Percentiles rank a stretch among this genome's conserved stretches.
These are phyloP conservation scores for Elmis aenea DNA, from an alignment of 2,888 invertebrate species.

Conservation along the genomic window DNA sequence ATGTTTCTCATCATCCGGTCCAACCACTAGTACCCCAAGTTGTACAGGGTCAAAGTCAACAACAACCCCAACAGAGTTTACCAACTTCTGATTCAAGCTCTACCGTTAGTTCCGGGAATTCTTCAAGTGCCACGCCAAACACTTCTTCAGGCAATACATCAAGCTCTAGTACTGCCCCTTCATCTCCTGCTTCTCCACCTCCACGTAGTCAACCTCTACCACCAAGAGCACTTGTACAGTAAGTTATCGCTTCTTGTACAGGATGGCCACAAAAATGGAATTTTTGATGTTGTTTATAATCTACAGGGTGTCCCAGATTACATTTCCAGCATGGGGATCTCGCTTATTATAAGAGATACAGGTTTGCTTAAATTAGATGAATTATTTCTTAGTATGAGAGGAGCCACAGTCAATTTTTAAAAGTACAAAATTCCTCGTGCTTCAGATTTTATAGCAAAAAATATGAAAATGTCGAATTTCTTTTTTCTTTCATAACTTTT, in stretches of 20 bases:
- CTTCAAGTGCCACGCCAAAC: constrained; percentile 64
- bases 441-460: too few relatives aligned
- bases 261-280: background rate
- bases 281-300: background rate
- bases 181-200: constrained; percentile 64
- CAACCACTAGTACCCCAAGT: constrained; percentile 35
- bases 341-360: too few relatives aligned
- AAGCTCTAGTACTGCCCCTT: constrained; percentile 67
- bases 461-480: too few relatives aligned
- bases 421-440: too few relatives aligned
- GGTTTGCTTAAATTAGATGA: too few relatives aligned
- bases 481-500: too few relatives aligned
- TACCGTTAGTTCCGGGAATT: constrained; percentile 65
- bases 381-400: too few relatives aligned
- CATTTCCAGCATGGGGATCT: too few relatives aligned
- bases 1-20: constrained; percentile 43
- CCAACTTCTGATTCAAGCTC: constrained; percentile 66
- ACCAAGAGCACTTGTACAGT: constrained; percentile 23
- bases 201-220: constrained; percentile 34
- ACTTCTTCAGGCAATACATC: constrained; percentile 59
- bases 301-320: too few relatives aligned
- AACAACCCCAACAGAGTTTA: constrained; percentile 37
- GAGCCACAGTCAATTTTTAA: too few relatives aligned
- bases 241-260: constrained; percentile 15
- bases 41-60: constrained; percentile 40